phyloP scores from a whole-genome alignment of 2,797 vertebrate genomes.

The Ibycter americanus region DNA sequence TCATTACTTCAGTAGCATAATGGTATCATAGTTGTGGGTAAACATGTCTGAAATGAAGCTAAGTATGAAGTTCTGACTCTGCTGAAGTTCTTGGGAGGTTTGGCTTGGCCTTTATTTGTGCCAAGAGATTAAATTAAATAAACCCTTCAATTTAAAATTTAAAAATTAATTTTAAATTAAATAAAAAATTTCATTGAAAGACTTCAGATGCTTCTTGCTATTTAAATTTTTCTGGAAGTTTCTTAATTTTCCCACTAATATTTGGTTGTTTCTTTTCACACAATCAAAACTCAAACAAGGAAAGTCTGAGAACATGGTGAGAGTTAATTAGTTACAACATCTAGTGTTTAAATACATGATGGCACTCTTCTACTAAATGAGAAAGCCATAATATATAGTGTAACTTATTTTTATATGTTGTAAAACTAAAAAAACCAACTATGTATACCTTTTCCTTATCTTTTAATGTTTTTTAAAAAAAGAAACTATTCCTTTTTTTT shows the following conservation, averaged over 20 bases:
- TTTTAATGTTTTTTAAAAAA: not conserved
- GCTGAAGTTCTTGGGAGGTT: not conserved
- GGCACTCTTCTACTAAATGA: not conserved
- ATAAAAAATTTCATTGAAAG: not conserved
- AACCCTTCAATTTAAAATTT: not conserved
- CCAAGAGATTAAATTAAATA: not conserved
- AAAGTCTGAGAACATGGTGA: not conserved
- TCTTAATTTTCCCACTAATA: not conserved
- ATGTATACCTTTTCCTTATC: not conserved
- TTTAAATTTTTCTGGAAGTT: not conserved
- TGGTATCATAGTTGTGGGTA: not conserved
- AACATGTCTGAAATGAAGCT: not conserved
- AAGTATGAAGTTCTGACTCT: not conserved
- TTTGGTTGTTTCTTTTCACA: not conserved
- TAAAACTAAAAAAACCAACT: not conserved
- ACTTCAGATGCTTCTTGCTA: not conserved
- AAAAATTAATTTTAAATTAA: not conserved
- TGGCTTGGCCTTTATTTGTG: not conserved
- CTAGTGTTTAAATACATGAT: not conserved
- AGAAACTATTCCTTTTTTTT: not conserved
- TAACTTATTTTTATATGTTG: slow-evolving; percentile 42
- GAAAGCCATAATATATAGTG: slow-evolving; percentile 25
- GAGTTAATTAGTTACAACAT: not conserved
- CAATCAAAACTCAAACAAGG: not conserved
- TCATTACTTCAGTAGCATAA: not conserved